phyloP scores from a whole-genome alignment of 2,113 vertebrate genomes.

The Syrmaticus mikado region DNA sequence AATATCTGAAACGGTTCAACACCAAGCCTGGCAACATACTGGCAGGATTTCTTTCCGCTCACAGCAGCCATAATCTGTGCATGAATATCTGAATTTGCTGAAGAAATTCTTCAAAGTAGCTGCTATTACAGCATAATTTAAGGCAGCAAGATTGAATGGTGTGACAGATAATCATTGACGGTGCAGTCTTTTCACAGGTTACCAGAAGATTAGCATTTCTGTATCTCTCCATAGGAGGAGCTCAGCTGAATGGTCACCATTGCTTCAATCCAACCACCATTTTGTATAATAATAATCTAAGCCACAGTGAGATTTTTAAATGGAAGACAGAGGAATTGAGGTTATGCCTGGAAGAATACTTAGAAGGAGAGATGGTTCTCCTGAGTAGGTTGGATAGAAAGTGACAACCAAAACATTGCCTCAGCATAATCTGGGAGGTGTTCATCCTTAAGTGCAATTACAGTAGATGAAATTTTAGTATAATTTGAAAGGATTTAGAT shows the following conservation, averaged over 20 bases:
- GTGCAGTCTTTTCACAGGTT: background rate
- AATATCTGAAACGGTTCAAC: background rate
- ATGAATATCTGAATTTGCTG: background rate
- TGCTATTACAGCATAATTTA: background rate
- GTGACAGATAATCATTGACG: background rate
- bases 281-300: background rate
- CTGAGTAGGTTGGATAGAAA: background rate
- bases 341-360: background rate
- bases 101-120: background rate
- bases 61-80: background rate
- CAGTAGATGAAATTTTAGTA: background rate
- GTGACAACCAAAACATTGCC: background rate
- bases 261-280: background rate
- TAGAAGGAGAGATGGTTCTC: background rate
- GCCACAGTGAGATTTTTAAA: background rate
- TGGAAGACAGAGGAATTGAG: background rate
- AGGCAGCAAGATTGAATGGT: background rate
- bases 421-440: background rate
- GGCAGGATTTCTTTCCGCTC: background rate
- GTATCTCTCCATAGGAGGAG: background rate
- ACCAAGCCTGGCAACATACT: background rate
- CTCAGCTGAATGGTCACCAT: background rate
- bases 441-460: background rate
- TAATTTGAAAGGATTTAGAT: background rate
- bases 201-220: background rate